These are phyloP conservation scores for Lordiphosa andalusiaca DNA, from an alignment of 2,888 invertebrate genomes.

Conservation along the genomic window DNA sequence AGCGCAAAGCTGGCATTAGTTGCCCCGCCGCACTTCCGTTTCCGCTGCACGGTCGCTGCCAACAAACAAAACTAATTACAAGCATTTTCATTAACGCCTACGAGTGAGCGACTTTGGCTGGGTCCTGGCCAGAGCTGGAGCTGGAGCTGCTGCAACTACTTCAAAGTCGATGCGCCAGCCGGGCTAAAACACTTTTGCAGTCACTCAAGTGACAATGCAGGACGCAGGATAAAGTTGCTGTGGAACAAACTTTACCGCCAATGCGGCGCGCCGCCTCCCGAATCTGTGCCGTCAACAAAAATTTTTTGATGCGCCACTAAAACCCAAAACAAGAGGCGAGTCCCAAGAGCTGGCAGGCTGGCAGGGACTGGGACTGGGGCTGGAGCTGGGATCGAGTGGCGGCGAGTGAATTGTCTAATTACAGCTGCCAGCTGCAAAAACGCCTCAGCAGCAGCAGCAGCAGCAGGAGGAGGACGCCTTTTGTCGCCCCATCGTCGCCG, in stretches of 20 bases:
- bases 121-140: constrained; percentile 5
- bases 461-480: constrained; percentile 29
- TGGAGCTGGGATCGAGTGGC: constrained; percentile 13
- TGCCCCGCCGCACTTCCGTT: constrained; percentile 53
- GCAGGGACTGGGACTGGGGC: neutral
- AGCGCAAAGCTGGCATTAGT: too few relatives aligned
- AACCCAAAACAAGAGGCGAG: constrained; percentile 50
- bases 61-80: constrained; percentile 73
- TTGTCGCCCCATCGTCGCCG: constrained; percentile 53
- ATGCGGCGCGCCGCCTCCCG: constrained; percentile 61
- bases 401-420: constrained; percentile 72
- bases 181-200: constrained; percentile 68
- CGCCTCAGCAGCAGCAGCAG: constrained; percentile 16
- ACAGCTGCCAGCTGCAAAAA: constrained; percentile 65
- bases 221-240: constrained; percentile 56
- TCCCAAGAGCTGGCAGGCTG: constrained; percentile 4
- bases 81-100: constrained; percentile 74
- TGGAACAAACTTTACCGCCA: constrained; percentile 68
- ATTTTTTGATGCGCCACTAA: constrained; percentile 52
- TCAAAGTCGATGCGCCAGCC: constrained; percentile 70
- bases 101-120: constrained; percentile 40
- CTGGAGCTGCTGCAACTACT: constrained; percentile 52
- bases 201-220: constrained; percentile 60
- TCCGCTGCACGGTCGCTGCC: constrained; percentile 46
- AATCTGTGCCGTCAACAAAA: constrained; percentile 65